Evolutionary conservation across 1,140 invertebrate genomes (phyloP).

Genomic region (Lordiphosa clarofinis): DNA sequence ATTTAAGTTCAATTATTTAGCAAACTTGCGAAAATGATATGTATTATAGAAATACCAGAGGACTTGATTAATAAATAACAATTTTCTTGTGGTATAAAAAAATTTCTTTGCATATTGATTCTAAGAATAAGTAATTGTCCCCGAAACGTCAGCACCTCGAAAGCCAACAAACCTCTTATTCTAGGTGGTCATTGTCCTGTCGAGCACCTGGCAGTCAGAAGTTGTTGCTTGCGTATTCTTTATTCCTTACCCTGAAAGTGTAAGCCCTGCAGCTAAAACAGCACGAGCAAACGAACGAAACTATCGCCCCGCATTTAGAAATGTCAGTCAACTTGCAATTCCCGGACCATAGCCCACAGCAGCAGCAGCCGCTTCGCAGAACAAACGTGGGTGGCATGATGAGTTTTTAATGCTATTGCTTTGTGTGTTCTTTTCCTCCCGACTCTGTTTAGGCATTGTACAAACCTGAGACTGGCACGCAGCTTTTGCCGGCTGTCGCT

Average conservation of each 20-base stretch:
- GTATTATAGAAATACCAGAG: too few species aligned
- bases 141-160: too few species aligned
- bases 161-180: too few species aligned
- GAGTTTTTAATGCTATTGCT: conserved; percentile 58
- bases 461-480: conserved; percentile 50
- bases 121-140: too few species aligned
- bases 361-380: conserved; percentile 28
- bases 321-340: conserved; percentile 44
- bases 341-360: conserved; percentile 17
- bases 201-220: conserved; percentile 30
- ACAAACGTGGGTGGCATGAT: conserved; percentile 34
- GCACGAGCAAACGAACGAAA: conserved; percentile 20
- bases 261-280: conserved; percentile 19
- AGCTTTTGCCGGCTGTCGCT: conserved; percentile 39
- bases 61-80: too few species aligned
- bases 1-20: too few species aligned
- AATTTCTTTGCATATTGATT: too few species aligned
- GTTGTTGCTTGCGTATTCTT: conserved; percentile 10
- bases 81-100: too few species aligned
- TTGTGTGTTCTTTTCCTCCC: conserved; percentile 32
- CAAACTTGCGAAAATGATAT: too few species aligned
- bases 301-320: conserved; percentile 30
- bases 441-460: conserved; percentile 19
- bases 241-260: conserved; percentile 35
- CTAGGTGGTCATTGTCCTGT: conserved; percentile 30